These are phyloP conservation scores for Delia radicum DNA, from an alignment of 1,140 invertebrate species.

Conservation along the genomic window DNA sequence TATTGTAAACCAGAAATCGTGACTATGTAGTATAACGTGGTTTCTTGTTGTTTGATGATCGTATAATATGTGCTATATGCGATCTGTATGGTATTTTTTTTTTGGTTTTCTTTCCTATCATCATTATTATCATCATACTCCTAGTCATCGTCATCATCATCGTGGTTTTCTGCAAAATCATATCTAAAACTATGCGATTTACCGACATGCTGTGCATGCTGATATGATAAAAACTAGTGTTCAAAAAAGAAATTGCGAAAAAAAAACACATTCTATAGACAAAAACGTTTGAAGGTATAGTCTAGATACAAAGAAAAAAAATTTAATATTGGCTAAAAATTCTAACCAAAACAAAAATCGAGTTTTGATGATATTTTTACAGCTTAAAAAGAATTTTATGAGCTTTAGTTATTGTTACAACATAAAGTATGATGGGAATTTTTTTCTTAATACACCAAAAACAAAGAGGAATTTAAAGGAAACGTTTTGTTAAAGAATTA, in stretches of 20 bases:
- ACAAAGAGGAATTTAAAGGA: no score
- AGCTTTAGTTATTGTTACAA: constrained; percentile 52
- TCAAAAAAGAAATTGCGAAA: neutral
- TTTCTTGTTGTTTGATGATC: neutral
- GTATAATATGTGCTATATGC: constrained; percentile 15
- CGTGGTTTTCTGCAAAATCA: neutral
- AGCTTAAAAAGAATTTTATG: constrained; percentile 56
- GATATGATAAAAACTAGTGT: constrained; percentile 14
- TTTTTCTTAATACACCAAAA: no score
- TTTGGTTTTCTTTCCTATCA: no score
- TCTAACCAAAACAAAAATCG: neutral
- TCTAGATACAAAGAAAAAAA: neutral
- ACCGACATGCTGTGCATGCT: constrained; percentile 17
- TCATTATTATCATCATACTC: neutral
- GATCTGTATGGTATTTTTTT: neutral
- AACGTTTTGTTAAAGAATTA: no score
- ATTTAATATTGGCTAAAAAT: neutral
- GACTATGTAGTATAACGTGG: constrained; percentile 23
- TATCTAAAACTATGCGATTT: constrained; percentile 20
- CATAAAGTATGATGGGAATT: neutral
- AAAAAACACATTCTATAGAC: neutral
- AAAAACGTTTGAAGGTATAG: neutral
- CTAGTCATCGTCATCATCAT: neutral
- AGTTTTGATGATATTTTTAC: constrained; percentile 51
- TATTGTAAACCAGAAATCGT: constrained; percentile 16